Base-by-base conservation (phyloP, 2,797 vertebrate species). In the Sebastes hubbsi region DNA sequence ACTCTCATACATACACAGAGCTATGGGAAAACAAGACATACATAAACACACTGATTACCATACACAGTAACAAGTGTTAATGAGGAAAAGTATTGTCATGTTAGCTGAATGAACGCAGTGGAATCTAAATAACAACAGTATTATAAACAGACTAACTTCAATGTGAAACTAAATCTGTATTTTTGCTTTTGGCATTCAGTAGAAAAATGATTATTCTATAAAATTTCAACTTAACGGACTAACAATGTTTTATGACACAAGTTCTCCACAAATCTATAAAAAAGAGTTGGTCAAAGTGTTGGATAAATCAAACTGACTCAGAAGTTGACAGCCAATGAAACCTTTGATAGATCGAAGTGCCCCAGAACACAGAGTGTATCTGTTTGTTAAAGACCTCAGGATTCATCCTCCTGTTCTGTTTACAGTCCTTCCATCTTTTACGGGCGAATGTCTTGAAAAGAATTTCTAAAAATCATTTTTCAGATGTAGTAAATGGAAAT, bases 281-380 rank as follows among this genome's bases (percentile, higher is more conserved):
- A 81, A 61, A 77, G 66, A 46, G 42, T 87, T 84, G 67, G 68
- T 84, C 61, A 72, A 77, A 78, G 82, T 69, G 63, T 72, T 75
- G 55, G 63, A 90, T 84, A 59, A 86, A 88, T 89, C 87, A 81
- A 67, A 77, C 5, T 75, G 85, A 86, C 78, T 87, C 7, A 2
- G 20, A 80, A 24, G 49, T 73, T 77, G 80, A 86, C 72, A 77
- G 77, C 72, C 30, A 60, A 34, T 82, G 84, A 79, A 82, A 69
- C 32, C 46, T 80, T 84, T 83, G 80, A 82, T 68, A 69, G 63
- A 65, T 84, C 60, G 29, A 22, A 78, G 63, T 63, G 69, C 38
- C 73, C 49, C 66, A 49, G 24, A 84, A 82, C 81, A 72, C 73
- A 32, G 27, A 46, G 1, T 0, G 42, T 46, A 77, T 79, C 73